Conservation (phyloP, 2,797 vertebrate genomes). For the Erpetoichthys calabaricus region DNA sequence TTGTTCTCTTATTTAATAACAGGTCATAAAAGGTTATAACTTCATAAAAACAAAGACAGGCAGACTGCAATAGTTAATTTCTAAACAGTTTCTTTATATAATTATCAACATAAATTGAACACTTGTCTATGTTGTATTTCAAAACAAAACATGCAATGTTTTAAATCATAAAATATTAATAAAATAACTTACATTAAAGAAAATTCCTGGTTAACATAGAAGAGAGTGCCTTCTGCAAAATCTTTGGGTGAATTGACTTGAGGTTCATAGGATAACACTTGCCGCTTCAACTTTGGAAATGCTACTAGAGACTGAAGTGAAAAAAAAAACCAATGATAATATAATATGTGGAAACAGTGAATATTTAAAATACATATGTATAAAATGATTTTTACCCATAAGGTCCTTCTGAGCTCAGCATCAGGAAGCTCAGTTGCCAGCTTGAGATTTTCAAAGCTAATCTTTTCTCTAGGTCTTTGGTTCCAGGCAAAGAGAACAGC, state of each 20-base stretch:
- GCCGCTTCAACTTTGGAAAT: slow-evolving; percentile 94
- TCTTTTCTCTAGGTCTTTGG: slow-evolving; percentile 92
- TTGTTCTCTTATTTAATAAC: too few relatives aligned
- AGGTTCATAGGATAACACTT: slow-evolving; percentile 88
- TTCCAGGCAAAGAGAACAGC: slow-evolving; percentile 97
- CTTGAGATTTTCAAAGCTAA: slow-evolving; percentile 97
- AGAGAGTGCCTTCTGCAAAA: slow-evolving; percentile 91
- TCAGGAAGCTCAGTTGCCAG: slow-evolving; percentile 91
- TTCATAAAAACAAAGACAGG: too few relatives aligned
- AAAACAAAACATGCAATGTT: too few relatives aligned
- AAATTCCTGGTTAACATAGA: slow-evolving; percentile 97
- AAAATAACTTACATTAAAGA: slow-evolving; percentile 79
- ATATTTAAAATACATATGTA: not conserved
- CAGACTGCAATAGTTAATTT: too few relatives aligned
- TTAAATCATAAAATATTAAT: too few relatives aligned
- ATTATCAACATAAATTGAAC: too few relatives aligned
- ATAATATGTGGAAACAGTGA: too few relatives aligned
- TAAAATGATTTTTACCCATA: slow-evolving; percentile 61
- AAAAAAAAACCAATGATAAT: slow-evolving; percentile 8
- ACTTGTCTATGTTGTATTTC: too few relatives aligned
- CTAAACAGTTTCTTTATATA: too few relatives aligned
- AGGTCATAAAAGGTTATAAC: too few relatives aligned
- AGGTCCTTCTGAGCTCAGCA: slow-evolving; percentile 88
- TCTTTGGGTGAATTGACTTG: slow-evolving; percentile 94
- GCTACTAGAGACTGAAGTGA: slow-evolving; percentile 82